Evolutionary conservation across 2,888 invertebrate genomes (phyloP).

Genomic region (Sinotaia quadrata): DNA sequence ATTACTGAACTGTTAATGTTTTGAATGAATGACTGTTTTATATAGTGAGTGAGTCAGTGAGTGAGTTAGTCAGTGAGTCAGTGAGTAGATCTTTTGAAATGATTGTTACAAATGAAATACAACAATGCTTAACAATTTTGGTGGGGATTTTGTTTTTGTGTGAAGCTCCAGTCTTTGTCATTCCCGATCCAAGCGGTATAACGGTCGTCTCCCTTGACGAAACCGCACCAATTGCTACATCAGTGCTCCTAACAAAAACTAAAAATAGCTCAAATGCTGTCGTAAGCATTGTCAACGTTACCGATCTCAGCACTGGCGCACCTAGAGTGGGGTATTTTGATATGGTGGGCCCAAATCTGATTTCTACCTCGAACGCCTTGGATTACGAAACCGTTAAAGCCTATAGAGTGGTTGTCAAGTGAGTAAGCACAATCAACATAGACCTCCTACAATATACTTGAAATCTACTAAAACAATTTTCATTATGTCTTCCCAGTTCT

Average conservation of each 20-base stretch:
- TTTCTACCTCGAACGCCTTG: neutral
- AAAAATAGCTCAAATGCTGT: neutral
- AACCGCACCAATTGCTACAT: neutral
- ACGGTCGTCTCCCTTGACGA: slow-evolving; percentile 3
- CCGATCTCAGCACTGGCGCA: neutral
- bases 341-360: neutral
- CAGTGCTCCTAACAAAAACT: neutral
- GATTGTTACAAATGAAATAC: too few relatives aligned
- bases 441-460: neutral
- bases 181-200: neutral
- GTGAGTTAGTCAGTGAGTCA: too few relatives aligned
- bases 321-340: neutral
- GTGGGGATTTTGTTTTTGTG: too few relatives aligned
- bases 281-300: neutral
- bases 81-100: too few relatives aligned
- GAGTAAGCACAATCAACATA: neutral
- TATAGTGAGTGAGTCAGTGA: too few relatives aligned
- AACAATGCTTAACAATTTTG: too few relatives aligned
- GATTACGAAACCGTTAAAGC: slow-evolving; percentile 4
- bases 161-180: slow-evolving; percentile 3
- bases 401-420: slow-evolving; percentile 8
- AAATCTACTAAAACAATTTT: neutral
- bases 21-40: too few relatives aligned
- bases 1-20: too few relatives aligned
- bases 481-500: neutral